Evolutionary conservation across 1,140 invertebrate species (phyloP).

Genomic region (Lordiphosa stackelbergi): DNA sequence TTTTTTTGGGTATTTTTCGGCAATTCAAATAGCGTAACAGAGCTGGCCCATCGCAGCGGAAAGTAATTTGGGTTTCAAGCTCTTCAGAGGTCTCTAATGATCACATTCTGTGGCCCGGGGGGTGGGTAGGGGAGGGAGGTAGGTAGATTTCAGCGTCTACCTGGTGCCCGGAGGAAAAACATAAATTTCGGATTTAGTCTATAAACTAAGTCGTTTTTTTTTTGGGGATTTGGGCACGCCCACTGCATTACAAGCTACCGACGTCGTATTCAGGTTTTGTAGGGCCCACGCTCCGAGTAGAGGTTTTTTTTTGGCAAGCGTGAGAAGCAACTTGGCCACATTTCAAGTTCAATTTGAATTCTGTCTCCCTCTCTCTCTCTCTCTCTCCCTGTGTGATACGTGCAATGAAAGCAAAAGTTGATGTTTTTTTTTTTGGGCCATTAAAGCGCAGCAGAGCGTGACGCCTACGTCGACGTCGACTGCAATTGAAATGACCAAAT

Average conservation of each 20-base stretch:
- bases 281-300: not conserved
- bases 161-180: not conserved
- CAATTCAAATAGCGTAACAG: conserved; percentile 66
- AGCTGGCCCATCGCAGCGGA: conserved; percentile 62
- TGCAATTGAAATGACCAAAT: conserved; percentile 66
- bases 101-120: too few relatives aligned
- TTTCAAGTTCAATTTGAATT: conserved; percentile 59
- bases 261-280: conserved; percentile 3
- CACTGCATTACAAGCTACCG: conserved; percentile 13
- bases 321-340: conserved; percentile 45
- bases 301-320: conserved; percentile 30
- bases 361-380: conserved; percentile 1
- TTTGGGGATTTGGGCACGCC: conserved; percentile 19
- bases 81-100: too few relatives aligned
- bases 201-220: not conserved
- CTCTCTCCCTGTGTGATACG: conserved; percentile 26
- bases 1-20: conserved; percentile 18
- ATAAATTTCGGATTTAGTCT: too few relatives aligned
- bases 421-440: conserved; percentile 40
- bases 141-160: too few relatives aligned
- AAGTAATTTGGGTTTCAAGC: conserved; percentile 54
- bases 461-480: conserved; percentile 34
- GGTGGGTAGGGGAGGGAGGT: too few relatives aligned
- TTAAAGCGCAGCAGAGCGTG: conserved; percentile 65
- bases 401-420: conserved; percentile 70